phyloP scores from a whole-genome alignment of 2,888 invertebrate species.

The Drosophila trichaetosa region DNA sequence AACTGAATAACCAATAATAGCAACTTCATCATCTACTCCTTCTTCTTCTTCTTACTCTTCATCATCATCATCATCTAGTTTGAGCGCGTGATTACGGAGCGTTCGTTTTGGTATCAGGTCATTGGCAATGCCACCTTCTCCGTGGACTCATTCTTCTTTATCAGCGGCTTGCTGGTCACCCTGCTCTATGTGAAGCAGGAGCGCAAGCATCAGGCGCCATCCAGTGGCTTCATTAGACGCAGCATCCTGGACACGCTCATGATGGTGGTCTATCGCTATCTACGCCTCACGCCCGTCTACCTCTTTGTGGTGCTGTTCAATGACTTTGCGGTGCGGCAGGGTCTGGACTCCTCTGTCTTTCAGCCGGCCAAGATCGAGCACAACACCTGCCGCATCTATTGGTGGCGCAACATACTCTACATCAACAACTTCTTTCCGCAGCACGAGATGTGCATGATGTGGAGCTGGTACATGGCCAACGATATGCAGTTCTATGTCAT shows the following conservation, averaged over 20 bases:
- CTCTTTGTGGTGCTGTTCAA: conserved; percentile 91
- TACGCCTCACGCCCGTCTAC: conserved; percentile 92
- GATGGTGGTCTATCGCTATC: conserved; percentile 87
- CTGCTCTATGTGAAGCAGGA: conserved; percentile 89
- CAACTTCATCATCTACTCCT: neutral
- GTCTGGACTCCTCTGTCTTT: conserved; percentile 90
- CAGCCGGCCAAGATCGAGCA: conserved; percentile 89
- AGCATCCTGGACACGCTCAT: conserved; percentile 71
- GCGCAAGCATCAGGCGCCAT: conserved; percentile 83
- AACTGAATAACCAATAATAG: neutral
- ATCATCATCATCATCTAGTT: conserved; percentile 84
- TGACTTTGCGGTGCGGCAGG: conserved; percentile 90
- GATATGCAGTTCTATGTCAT: conserved; percentile 92
- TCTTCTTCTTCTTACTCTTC: neutral
- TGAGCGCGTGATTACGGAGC: conserved; percentile 89
- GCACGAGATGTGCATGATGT: conserved; percentile 92
- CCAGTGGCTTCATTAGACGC: conserved; percentile 62
- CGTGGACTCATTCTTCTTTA: conserved; percentile 94
- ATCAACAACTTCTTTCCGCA: conserved; percentile 92
- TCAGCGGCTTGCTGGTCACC: conserved; percentile 92
- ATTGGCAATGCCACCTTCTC: conserved; percentile 94
- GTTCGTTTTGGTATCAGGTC: conserved; percentile 92
- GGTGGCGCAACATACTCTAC: conserved; percentile 94
- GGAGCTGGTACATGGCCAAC: conserved; percentile 94
- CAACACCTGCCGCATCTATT: conserved; percentile 91